phyloP scores from a whole-genome alignment of 2,797 vertebrate species.

The Arrhamphus sclerolepis region DNA sequence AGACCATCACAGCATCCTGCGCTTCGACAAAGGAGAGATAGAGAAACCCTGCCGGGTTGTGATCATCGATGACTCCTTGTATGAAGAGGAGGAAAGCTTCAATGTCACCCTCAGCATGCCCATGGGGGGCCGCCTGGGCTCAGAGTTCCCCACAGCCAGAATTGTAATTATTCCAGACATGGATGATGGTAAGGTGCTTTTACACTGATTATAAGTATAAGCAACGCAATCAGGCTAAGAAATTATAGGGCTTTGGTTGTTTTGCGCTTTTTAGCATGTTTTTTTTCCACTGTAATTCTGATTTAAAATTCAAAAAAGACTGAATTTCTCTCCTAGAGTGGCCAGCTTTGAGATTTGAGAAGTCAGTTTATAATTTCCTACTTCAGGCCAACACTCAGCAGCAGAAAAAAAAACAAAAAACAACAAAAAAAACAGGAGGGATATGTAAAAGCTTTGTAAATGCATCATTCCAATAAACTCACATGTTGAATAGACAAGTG shows the following conservation, averaged over 20 bases:
- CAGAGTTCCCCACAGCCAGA: conserved; percentile 81
- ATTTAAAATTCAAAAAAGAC: conserved; percentile 14
- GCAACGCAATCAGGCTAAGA: conserved; percentile 20
- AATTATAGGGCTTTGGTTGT: conserved; percentile 27
- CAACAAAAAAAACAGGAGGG: conserved; percentile 12
- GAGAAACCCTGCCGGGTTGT: conserved; percentile 89
- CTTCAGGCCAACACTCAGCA: neutral
- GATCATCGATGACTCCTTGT: conserved; percentile 94
- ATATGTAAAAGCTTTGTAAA: conserved; percentile 7
- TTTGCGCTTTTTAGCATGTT: conserved; percentile 12
- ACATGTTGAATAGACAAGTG: conserved; percentile 7
- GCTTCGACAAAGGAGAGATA: conserved; percentile 88
- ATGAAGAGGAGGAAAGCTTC: conserved; percentile 91
- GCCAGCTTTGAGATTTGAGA: no score
- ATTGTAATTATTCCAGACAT: conserved; percentile 88
- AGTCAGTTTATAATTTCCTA: neutral
- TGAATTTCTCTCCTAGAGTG: neutral
- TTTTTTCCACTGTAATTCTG: conserved; percentile 8
- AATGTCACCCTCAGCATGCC: conserved; percentile 91
- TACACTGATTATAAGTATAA: conserved; percentile 25
- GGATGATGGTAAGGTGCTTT: conserved; percentile 88
- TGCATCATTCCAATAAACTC: conserved; percentile 2
- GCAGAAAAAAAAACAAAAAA: conserved; percentile 12
- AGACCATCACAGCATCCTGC: conserved; percentile 90
- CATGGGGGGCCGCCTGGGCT: conserved; percentile 89